phyloP scores from a whole-genome alignment of 2,113 vertebrate genomes.

The Oceanites oceanicus region DNA sequence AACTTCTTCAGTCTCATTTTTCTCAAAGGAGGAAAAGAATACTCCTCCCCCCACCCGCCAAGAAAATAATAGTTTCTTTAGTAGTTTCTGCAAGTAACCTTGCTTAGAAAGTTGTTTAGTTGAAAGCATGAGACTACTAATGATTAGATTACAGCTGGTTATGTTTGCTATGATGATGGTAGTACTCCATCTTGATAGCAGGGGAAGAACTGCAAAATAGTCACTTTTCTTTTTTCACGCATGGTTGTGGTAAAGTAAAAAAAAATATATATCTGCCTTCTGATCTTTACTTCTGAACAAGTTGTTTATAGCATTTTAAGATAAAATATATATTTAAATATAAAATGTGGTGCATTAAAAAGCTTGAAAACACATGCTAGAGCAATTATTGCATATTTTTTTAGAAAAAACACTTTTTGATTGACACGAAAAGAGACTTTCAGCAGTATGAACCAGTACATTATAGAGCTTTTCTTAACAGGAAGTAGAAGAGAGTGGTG shows the following conservation, averaged over 20 bases:
- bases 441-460: conserved; percentile 5
- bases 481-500: conserved; percentile 76
- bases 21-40: background rate
- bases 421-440: conserved; percentile 13
- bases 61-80: background rate
- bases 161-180: background rate
- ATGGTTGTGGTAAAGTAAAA: background rate
- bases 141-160: background rate
- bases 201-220: background rate
- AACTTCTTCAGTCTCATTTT: background rate
- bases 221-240: background rate
- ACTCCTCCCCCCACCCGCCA: background rate
- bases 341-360: background rate
- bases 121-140: background rate
- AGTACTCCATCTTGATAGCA: background rate
- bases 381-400: background rate
- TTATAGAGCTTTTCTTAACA: conserved; percentile 73
- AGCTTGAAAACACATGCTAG: background rate
- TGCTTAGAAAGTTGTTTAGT: background rate
- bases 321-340: background rate
- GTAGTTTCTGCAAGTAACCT: background rate
- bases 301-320: background rate
- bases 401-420: background rate
- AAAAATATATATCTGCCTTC: background rate
- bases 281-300: background rate